Evolutionary conservation across 2,888 invertebrate species (phyloP).

Genomic region (Papilio gigon): DNA sequence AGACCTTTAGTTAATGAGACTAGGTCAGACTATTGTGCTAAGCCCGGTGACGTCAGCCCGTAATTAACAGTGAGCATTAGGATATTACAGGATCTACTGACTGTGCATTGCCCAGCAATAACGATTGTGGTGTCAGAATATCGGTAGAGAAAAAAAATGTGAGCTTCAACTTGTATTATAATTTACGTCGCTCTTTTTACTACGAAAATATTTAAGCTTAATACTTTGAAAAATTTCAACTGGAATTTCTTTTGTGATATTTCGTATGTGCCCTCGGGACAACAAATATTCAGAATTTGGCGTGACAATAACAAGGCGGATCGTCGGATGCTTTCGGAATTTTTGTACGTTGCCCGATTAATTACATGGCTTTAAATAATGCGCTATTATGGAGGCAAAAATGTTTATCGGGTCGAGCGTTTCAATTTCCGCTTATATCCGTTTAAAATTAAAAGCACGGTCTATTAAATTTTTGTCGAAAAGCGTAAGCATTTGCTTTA

Average conservation of each 20-base stretch:
- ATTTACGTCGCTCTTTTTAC: neutral
- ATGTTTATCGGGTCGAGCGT: neutral
- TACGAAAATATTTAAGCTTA: neutral
- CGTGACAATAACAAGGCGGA: conserved; percentile 14
- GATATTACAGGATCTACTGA: neutral
- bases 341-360: neutral
- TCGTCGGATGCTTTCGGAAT: neutral
- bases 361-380: neutral
- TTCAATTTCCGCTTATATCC: too few relatives aligned
- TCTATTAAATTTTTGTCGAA: too few relatives aligned
- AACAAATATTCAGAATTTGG: conserved; percentile 7
- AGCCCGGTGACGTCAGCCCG: neutral
- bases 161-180: neutral
- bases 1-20: neutral
- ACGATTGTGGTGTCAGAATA: neutral
- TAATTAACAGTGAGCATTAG: neutral
- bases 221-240: conserved; percentile 9
- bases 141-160: neutral
- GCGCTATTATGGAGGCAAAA: neutral
- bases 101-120: neutral
- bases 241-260: conserved; percentile 16
- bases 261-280: neutral
- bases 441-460: too few relatives aligned
- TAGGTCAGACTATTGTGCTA: neutral
- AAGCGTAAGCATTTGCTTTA: too few relatives aligned